Conservation (phyloP, 1,140 invertebrate genomes). For the Charaxes varanes region DNA sequence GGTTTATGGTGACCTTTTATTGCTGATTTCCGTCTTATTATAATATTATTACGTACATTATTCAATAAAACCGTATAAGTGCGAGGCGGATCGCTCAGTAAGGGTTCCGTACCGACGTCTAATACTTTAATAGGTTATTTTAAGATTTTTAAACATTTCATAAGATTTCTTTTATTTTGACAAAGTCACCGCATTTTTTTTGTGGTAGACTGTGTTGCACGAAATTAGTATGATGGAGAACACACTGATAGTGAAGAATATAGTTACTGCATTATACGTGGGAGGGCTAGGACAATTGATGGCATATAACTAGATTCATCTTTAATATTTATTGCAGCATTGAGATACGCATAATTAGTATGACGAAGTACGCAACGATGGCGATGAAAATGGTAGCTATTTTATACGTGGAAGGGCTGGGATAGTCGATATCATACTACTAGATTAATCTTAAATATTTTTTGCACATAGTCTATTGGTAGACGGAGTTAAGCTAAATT, state of each 20-base stretch:
- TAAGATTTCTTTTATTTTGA: no score
- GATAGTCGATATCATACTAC: conserved; percentile 65
- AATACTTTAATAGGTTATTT: no score
- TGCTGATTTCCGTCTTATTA: no score
- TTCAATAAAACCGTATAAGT: no score
- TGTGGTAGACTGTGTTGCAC: conserved; percentile 47
- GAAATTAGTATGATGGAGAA: conserved; percentile 70
- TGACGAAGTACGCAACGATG: conserved; percentile 61
- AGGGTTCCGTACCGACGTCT: no score
- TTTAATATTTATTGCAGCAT: conserved; percentile 73
- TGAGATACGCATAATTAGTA: conserved; percentile 70
- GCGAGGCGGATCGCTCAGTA: no score
- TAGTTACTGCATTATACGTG: conserved; percentile 52
- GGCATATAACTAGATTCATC: conserved; percentile 71
- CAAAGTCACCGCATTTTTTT: no score
- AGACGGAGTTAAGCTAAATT: no score
- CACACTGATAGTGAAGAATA: conserved; percentile 60
- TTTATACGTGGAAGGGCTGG: conserved; percentile 60
- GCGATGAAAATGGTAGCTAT: conserved; percentile 53
- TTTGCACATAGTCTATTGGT: conserved; percentile 66
- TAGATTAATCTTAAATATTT: conserved; percentile 73
- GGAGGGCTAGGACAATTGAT: conserved; percentile 59
- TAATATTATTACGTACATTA: no score
- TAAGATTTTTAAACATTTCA: no score
- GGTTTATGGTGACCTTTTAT: no score